These are phyloP conservation scores for Rhopalosiphum maidis DNA, from an alignment of 1,140 invertebrate genomes.

Conservation along the genomic window DNA sequence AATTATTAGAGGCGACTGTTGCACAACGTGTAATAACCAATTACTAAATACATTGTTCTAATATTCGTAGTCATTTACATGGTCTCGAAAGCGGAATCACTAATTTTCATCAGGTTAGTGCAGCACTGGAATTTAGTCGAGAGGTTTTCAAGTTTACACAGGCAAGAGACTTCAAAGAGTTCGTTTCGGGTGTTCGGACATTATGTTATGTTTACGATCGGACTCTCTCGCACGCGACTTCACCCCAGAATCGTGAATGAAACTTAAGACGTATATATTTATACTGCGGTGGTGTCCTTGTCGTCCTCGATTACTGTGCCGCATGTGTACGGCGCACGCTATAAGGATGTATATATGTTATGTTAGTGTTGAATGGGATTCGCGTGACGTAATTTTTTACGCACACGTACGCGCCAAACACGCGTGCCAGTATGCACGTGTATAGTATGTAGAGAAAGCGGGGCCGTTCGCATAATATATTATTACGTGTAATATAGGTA, in stretches of 20 bases:
- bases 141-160: background rate
- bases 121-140: background rate
- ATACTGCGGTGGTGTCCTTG: background rate
- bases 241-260: background rate
- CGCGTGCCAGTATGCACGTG: background rate
- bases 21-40: too few species aligned
- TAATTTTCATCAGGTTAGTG: background rate
- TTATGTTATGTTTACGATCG: background rate
- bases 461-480: background rate
- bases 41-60: background rate
- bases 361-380: background rate
- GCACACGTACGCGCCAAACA: background rate
- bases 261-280: slow-evolving; percentile 25
- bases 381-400: background rate
- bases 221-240: background rate
- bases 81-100: background rate
- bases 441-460: background rate
- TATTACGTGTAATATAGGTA: background rate
- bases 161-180: background rate
- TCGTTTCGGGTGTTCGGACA: background rate
- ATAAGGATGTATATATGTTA: background rate
- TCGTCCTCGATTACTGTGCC: background rate
- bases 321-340: background rate
- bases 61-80: background rate
- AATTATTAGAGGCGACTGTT: too few species aligned